These are phyloP conservation scores for Camelus dromedarius DNA, from an alignment of 2,113 vertebrate species.

Conservation along the genomic window DNA sequence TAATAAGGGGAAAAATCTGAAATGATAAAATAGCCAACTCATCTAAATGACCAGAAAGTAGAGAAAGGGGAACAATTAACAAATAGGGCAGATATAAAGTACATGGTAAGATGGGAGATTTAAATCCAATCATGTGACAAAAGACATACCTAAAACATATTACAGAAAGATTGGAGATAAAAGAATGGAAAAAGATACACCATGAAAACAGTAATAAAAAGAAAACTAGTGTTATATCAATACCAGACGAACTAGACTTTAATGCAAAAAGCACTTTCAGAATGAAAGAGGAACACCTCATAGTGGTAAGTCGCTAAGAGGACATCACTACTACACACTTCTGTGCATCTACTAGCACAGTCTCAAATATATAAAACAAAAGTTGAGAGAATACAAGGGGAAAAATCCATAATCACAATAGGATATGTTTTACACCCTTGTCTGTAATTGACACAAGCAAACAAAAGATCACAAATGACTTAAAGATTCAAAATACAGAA, in stretches of 20 bases:
- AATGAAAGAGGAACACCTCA: neutral
- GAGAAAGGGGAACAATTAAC: neutral
- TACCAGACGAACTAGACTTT: slow-evolving; percentile 3
- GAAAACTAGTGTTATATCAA: neutral
- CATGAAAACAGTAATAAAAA: slow-evolving; percentile 2
- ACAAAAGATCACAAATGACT: neutral
- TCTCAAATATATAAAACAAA: neutral
- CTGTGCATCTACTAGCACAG: neutral
- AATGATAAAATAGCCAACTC: neutral
- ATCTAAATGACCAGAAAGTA: neutral
- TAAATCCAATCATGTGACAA: neutral
- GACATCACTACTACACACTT: neutral
- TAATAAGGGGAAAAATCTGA: neutral
- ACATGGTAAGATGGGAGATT: neutral
- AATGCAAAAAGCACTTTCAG: neutral
- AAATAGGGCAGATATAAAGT: neutral
- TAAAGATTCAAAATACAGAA: neutral
- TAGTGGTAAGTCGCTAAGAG: neutral
- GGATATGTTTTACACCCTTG: neutral
- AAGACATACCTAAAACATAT: neutral
- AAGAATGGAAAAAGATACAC: neutral
- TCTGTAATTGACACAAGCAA: neutral
- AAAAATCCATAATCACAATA: neutral
- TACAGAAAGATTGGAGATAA: neutral
- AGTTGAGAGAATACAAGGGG: neutral